Percentiles rank a stretch among this genome's conserved stretches.
phyloP scores from a whole-genome alignment of 2,797 vertebrate genomes.

The Otolemur crassicaudatus region DNA sequence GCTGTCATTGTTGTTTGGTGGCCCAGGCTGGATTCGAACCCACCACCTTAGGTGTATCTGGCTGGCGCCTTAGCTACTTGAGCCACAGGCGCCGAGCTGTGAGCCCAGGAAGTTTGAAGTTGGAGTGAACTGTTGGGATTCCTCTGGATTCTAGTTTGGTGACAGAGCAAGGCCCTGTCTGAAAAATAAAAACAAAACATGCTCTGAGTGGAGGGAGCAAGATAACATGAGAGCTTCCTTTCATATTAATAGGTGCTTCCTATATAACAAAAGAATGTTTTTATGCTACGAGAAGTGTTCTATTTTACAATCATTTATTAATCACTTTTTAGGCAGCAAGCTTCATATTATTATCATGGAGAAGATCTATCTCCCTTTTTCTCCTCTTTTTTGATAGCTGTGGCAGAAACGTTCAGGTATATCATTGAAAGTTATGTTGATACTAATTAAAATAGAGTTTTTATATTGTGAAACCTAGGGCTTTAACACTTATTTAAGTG shows the following conservation, averaged over 20 bases:
- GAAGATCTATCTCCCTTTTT: neutral
- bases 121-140: neutral
- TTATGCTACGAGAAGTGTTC: neutral
- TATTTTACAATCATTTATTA: neutral
- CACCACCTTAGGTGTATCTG: too few relatives aligned
- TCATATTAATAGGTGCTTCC: neutral
- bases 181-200: neutral
- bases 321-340: neutral
- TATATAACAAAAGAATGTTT: neutral
- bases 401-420: neutral
- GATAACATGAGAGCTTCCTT: neutral
- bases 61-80: too few relatives aligned
- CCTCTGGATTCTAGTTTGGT: neutral
- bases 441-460: neutral
- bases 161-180: neutral
- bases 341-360: neutral
- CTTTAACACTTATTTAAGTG: neutral
- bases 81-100: neutral
- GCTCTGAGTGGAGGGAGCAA: neutral
- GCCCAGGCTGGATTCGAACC: too few relatives aligned
- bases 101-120: neutral
- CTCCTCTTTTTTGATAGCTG: neutral
- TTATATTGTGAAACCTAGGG: neutral
- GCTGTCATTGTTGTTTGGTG: too few relatives aligned
- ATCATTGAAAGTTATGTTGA: neutral